Evolutionary conservation across 2,113 vertebrate genomes (phyloP).

Genomic region (Brachirus orientalis): DNA sequence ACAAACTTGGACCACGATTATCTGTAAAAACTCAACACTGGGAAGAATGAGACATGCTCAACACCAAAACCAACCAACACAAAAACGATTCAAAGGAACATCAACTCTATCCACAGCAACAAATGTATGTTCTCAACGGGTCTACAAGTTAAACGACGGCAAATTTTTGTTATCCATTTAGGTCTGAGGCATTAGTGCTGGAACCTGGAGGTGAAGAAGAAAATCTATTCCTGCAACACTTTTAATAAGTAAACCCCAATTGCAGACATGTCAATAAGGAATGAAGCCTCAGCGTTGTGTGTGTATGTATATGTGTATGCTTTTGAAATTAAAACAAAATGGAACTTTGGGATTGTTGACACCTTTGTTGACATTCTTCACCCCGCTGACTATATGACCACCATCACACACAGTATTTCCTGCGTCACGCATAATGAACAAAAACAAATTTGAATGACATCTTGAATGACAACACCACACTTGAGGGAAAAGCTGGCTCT

Average conservation of each 20-base stretch:
- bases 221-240: conserved; percentile 9
- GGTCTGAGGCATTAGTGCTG: conserved; percentile 9
- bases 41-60: conserved; percentile 24
- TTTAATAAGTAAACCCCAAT: conserved; percentile 16
- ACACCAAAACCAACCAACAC: conserved; percentile 33
- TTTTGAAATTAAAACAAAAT: conserved; percentile 1
- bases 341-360: conserved; percentile 9
- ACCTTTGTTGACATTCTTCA: conserved; percentile 20
- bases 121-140: conserved; percentile 21
- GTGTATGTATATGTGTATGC: conserved; percentile 4
- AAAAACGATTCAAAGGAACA: conserved; percentile 6
- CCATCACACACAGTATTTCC: neutral
- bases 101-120: conserved; percentile 42
- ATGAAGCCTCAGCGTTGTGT: conserved; percentile 10
- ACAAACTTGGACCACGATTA: conserved; percentile 11
- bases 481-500: conserved; percentile 6
- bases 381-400: conserved; percentile 22
- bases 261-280: conserved; percentile 7
- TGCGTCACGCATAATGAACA: neutral
- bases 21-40: conserved; percentile 24
- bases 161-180: conserved; percentile 23
- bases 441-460: neutral
- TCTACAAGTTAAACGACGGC: conserved; percentile 7
- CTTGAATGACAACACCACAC: conserved; percentile 4
- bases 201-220: conserved; percentile 1